Evolutionary conservation across 2,797 vertebrate species (phyloP), one percentile per base, ranked within the genome.

Genomic region (Sparidentex hasta): DNA sequence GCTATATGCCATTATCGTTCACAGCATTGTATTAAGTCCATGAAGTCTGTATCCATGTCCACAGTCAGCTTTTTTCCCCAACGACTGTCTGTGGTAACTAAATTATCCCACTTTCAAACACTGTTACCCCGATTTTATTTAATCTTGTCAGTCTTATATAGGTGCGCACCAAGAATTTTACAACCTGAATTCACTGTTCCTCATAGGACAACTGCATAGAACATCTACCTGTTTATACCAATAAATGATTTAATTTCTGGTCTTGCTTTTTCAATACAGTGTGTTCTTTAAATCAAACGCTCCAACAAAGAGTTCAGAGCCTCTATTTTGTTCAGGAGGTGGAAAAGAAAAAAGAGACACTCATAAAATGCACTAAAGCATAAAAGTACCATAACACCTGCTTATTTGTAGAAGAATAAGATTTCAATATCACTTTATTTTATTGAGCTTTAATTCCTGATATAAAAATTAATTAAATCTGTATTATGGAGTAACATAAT

Each of bases 191-290:
- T 62, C 58, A 74, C 79, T 84, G 85, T 84, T 92, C 85, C 78
- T 90, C 81, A 78, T 58, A 65, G 76, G 75, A 87, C 76, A 88
- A 86, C 69, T 78, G 78, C 76, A 80, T 89, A 73, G 87, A 93
- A 90, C 87, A 89, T 90, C 91, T 81, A 78, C 67, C 59, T 93
- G 91, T 95, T 94, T 95, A 90, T 95, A 92, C 83, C 87, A 95
- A 95, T 95, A 95, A 93, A 94, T 87, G 14, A 81, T 86, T 90
- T 92, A 59, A 89, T 94, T 93, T 93, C 88, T 93, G 91, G 51
- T 88, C 87, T 90, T 90, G 77, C 90, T 78, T 84, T 85, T 78
- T 80, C 69, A 65, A 65, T 80, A 33, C 51, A 8, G 48, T 81
- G 38, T 86, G 48, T 83, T 79, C 33, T 82, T 70, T 83, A 65